Evolutionary conservation across 2,888 invertebrate genomes (phyloP).

Genomic region (Antheraea yamamai): DNA sequence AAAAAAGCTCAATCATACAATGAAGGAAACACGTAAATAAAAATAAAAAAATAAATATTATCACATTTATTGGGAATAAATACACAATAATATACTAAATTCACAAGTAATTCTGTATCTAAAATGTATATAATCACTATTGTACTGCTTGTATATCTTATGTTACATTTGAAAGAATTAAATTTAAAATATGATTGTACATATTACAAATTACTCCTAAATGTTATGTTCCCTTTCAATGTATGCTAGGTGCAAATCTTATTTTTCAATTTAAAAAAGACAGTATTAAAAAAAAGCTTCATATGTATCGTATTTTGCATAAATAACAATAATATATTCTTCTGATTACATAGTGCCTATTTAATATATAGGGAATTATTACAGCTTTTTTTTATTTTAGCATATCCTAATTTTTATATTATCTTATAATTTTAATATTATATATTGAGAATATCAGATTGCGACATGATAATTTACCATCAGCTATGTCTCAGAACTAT

Average conservation of each 20-base stretch:
- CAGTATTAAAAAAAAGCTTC: not conserved
- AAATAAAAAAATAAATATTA: not conserved
- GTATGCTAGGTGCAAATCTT: too few species aligned
- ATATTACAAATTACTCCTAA: not conserved
- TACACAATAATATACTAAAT: not conserved
- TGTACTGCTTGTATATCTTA: not conserved
- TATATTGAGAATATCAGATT: not conserved
- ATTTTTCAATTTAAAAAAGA: too few species aligned
- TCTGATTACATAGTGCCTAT: not conserved
- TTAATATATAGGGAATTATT: not conserved
- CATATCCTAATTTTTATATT: too few species aligned
- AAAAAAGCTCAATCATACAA: too few species aligned
- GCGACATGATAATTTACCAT: not conserved
- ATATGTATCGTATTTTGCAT: not conserved
- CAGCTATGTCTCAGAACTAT: not conserved
- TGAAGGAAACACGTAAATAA: not conserved
- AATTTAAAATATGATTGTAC: not conserved
- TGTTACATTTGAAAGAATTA: not conserved
- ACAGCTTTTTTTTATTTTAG: too few species aligned
- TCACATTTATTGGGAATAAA: constrained; percentile 1
- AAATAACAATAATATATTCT: not conserved
- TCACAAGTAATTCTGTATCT: not conserved
- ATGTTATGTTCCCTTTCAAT: not conserved
- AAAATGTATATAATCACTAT: not conserved
- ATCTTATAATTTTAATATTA: too few species aligned